Conservation (phyloP, 2,888 invertebrate species). For the Bellardia pandia region DNA sequence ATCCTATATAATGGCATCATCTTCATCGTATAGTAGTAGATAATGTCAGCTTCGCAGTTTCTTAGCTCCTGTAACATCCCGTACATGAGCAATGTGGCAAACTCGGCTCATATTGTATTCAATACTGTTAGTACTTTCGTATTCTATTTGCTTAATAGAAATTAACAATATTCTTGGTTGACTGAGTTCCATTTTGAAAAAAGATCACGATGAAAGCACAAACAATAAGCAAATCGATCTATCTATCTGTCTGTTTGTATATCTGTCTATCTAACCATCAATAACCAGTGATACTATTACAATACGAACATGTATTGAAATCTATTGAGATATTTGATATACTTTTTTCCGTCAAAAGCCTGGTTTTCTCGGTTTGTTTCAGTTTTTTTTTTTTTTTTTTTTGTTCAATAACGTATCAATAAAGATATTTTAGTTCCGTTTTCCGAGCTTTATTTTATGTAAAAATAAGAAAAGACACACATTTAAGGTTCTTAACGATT, state of each 20-base stretch:
- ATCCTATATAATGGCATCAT: constrained; percentile 65
- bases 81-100: constrained; percentile 68
- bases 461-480: neutral
- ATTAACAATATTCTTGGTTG: constrained; percentile 70
- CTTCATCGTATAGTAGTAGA: constrained; percentile 69
- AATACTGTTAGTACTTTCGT: constrained; percentile 61
- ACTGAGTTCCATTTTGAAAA: constrained; percentile 72
- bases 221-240: constrained; percentile 51
- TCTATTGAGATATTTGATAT: constrained; percentile 54
- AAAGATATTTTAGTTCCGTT: constrained; percentile 46
- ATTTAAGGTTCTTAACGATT: constrained; percentile 58
- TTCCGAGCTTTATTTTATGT: neutral
- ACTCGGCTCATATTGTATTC: constrained; percentile 60
- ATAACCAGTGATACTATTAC: constrained; percentile 22
- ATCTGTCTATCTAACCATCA: constrained; percentile 23
- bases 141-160: constrained; percentile 61
- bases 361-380: constrained; percentile 16
- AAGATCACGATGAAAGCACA: constrained; percentile 51
- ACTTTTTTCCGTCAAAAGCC: constrained; percentile 37
- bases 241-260: neutral
- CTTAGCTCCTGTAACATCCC: constrained; percentile 67
- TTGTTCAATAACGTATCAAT: neutral
- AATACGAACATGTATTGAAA: constrained; percentile 27
- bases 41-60: constrained; percentile 76
- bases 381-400: neutral